These are phyloP conservation scores for Episyrphus balteatus DNA, from an alignment of 1,140 invertebrate genomes.

Conservation along the genomic window DNA sequence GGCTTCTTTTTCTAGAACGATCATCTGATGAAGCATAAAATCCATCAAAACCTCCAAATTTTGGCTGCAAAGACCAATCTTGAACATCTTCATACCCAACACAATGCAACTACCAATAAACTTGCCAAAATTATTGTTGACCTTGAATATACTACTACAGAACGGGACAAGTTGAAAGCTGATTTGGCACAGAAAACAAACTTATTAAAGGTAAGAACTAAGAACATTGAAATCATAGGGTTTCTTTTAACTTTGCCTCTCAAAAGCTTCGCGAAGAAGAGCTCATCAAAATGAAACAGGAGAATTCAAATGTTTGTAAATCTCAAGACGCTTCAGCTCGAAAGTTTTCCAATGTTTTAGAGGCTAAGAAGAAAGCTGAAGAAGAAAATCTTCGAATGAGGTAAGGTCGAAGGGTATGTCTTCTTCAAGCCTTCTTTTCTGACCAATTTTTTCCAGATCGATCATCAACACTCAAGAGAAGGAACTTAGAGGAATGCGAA, in stretches of 20 bases:
- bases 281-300: conserved; percentile 25
- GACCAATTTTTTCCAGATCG: conserved; percentile 3
- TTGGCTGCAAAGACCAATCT: conserved; percentile 32
- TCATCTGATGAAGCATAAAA: conserved; percentile 29
- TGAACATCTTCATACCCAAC: conserved; percentile 29
- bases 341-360: conserved; percentile 24
- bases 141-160: conserved; percentile 26
- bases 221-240: not conserved
- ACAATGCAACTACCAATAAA: conserved; percentile 30
- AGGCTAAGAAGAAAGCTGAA: conserved; percentile 23
- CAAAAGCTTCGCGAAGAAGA: conserved; percentile 24
- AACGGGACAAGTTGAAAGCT: conserved; percentile 28
- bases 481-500: conserved; percentile 31
- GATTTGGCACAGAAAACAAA: conserved; percentile 24
- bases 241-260: no score
- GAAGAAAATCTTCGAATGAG: conserved; percentile 24
- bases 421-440: not conserved
- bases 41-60: conserved; percentile 33
- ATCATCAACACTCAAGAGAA: conserved; percentile 31
- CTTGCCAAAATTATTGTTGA: conserved; percentile 29
- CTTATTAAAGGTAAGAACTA: conserved; percentile 20
- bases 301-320: conserved; percentile 28
- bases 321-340: conserved; percentile 26
- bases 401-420: not conserved
- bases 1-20: conserved; percentile 10